phyloP scores from a whole-genome alignment of 2,888 invertebrate genomes.

The Sympetrum striolatum region DNA sequence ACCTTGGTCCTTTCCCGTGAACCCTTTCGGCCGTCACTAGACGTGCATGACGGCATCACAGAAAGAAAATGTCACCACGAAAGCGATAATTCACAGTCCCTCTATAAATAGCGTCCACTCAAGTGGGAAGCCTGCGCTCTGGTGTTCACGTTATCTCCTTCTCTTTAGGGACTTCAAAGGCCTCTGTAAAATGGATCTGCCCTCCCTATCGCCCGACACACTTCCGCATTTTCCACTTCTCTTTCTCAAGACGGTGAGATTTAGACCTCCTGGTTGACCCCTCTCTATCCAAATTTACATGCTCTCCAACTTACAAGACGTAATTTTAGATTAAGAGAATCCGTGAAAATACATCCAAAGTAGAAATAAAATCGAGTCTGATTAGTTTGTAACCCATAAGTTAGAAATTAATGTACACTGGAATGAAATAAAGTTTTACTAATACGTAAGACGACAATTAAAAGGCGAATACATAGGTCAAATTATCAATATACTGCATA shows the following conservation, averaged over 20 bases:
- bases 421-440: too few species aligned
- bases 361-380: too few species aligned
- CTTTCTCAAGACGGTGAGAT: neutral
- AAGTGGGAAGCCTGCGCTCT: neutral
- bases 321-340: too few species aligned
- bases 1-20: neutral
- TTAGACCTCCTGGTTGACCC: too few species aligned
- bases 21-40: neutral
- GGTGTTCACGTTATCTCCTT: neutral
- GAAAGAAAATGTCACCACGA: neutral
- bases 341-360: too few species aligned
- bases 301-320: too few species aligned
- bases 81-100: neutral
- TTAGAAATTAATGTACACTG: too few species aligned
- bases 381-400: too few species aligned
- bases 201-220: neutral
- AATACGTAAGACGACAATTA: too few species aligned
- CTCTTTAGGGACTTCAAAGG: neutral
- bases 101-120: neutral
- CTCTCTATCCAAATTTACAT: too few species aligned
- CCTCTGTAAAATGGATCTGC: neutral
- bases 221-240: neutral
- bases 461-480: too few species aligned
- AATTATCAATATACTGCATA: too few species aligned
- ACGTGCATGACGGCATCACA: neutral